Evolutionary conservation across 2,113 vertebrate species (phyloP).

Genomic region (Anolis sagrei): DNA sequence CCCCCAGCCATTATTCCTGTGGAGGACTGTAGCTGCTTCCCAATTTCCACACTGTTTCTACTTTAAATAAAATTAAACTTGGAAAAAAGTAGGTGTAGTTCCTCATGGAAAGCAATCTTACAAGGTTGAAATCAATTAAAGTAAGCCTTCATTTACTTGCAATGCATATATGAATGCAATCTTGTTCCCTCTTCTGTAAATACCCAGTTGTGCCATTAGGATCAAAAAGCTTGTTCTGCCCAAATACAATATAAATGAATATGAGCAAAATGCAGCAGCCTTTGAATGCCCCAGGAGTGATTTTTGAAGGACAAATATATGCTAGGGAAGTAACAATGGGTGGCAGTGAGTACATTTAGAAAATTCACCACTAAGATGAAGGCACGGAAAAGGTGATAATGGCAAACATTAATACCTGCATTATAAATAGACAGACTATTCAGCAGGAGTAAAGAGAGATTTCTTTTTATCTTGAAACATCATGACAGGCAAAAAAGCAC

Average conservation of each 20-base stretch:
- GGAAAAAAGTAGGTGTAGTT: too few relatives aligned
- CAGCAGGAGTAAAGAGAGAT: conserved; percentile 5
- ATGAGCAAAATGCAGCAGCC: conserved; percentile 36
- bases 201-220: neutral
- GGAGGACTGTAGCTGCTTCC: too few relatives aligned
- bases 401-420: neutral
- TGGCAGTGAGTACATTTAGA: neutral
- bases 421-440: conserved; percentile 18
- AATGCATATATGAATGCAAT: too few relatives aligned
- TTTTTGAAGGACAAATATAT: conserved; percentile 37
- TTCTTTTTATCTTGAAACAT: conserved; percentile 27
- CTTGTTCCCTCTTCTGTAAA: neutral
- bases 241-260: conserved; percentile 18
- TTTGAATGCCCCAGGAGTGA: conserved; percentile 5
- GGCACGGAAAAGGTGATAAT: neutral
- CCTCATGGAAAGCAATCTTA: too few relatives aligned
- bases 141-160: too few relatives aligned
- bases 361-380: neutral
- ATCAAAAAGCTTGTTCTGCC: neutral
- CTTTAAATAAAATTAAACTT: too few relatives aligned
- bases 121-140: too few relatives aligned
- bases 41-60: too few relatives aligned
- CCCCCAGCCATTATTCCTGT: too few relatives aligned
- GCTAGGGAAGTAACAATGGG: neutral
- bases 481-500: conserved; percentile 29